Evolutionary conservation across 2,797 vertebrate species (phyloP).

Genomic region (Thripadectes ignobilis): DNA sequence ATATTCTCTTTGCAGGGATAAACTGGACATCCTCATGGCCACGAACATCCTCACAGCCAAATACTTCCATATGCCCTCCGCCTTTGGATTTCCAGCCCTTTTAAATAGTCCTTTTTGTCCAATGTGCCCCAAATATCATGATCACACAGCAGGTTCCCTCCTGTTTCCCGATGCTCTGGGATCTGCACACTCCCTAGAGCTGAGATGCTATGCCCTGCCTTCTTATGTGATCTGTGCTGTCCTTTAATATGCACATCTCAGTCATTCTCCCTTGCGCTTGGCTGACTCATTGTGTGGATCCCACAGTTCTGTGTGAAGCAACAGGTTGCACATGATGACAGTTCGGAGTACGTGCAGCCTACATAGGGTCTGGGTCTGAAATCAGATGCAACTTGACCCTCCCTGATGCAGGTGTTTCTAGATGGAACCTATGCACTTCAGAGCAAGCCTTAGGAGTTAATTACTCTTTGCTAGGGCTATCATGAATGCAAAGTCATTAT

Average conservation of each 20-base stretch:
- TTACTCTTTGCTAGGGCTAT: neutral
- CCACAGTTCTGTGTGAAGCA: fast-evolving
- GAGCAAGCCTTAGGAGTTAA: neutral
- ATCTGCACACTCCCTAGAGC: neutral
- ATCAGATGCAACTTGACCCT: neutral
- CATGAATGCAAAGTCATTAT: neutral
- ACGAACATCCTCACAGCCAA: neutral
- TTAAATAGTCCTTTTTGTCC: neutral
- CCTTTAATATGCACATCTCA: too few relatives aligned
- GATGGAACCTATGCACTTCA: neutral
- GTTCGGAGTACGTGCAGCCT: fast-evolving
- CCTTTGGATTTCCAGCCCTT: neutral
- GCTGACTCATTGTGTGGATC: neutral
- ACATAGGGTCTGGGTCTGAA: fast-evolving
- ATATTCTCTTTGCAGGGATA: neutral
- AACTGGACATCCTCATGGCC: neutral
- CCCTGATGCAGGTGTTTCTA: neutral
- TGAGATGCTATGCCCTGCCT: fast-evolving
- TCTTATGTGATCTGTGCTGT: neutral
- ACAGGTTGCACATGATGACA: fast-evolving
- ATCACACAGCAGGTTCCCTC: neutral
- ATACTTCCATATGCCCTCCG: neutral
- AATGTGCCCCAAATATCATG: neutral
- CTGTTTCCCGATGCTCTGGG: neutral
- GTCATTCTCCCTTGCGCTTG: fast-evolving